A percentile compares a stretch with the other conserved stretches of the same genome.
phyloP scores from a whole-genome alignment of 2,797 vertebrate genomes.

The Gambelia wislizenii region DNA sequence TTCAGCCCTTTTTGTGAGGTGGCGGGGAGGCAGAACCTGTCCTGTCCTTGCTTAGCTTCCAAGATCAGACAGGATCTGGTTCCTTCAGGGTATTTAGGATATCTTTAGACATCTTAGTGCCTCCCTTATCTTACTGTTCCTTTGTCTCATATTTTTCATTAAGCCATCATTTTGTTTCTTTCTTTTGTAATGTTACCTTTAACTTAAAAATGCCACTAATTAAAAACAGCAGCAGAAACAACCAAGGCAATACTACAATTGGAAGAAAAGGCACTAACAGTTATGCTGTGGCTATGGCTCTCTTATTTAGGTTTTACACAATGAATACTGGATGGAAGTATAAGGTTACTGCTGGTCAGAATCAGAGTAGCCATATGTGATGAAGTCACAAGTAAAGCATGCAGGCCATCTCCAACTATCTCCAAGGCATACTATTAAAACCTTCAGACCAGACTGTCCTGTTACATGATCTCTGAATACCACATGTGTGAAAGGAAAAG shows the following conservation, averaged over 20 bases:
- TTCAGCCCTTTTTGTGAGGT: too few relatives aligned
- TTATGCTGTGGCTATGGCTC: background rate
- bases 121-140: background rate
- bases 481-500: background rate
- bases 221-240: background rate
- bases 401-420: conserved; percentile 27
- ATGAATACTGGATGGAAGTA: background rate
- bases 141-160: background rate
- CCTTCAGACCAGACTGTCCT: conserved; percentile 1
- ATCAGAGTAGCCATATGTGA: conserved; percentile 25
- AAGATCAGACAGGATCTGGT: too few relatives aligned
- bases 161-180: background rate
- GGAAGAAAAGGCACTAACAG: background rate
- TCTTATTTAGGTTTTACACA: background rate
- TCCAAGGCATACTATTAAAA: background rate
- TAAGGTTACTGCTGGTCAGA: background rate
- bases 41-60: too few relatives aligned
- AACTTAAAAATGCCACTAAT: background rate
- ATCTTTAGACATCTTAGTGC: conserved; percentile 14
- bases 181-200: background rate
- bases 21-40: too few relatives aligned
- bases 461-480: conserved; percentile 21
- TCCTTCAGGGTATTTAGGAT: too few relatives aligned
- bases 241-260: background rate
- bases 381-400: conserved; percentile 37